Base-by-base conservation (phyloP, 2,888 invertebrate species). In the Myopa testacea region DNA sequence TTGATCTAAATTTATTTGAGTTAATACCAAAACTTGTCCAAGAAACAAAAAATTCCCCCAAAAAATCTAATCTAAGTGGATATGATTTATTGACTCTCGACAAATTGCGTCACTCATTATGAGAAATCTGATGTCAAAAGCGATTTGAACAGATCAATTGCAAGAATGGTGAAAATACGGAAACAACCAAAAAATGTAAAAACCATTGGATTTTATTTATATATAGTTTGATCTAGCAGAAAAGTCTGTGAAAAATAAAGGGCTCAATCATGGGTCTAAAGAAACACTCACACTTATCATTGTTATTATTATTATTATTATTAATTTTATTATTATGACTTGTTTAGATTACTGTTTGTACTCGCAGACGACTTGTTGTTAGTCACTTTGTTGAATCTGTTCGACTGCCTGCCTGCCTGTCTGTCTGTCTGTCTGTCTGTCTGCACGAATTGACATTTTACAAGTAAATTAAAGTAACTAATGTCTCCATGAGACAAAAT, bases 361-460 rank as follows among this genome's bases (percentile, higher is more conserved):
- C 3, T 12, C 68, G 14, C 16, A 38, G 50, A 45, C 50, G 19
- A 62, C n/a, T 62, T 6, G 10, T 26, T 62, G 16, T n/a, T n/a
- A 34, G 14, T 37, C 38, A 19, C 67, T 50, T n/a, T 58, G 55
- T n/a, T n/a, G n/a, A n/a, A n/a, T n/a, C n/a, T n/a, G n/a, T 34
- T 6, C 19, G 60, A 10, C 55, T n/a, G 34, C 10, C 0, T 72
- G 60, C 26, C 12, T 45, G 73, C 45, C 37, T 34, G 50, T n/a
- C 52, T 55, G 10, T 2, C 37, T 38, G 26, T 34, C 63, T 40
- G 62, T 14, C 70, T 4, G 55, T 50, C 45, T 80, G 80, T 84
- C 85, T 86, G 87, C 87, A 87, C 87, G 87, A 87, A 87, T 87
- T 87, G 87, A 87, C 87, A 87, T 87, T 87, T 87, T 86, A 86